Evolutionary conservation across 1,140 invertebrate genomes (phyloP).

Genomic region (Scaptodrosophila lebanonensis): DNA sequence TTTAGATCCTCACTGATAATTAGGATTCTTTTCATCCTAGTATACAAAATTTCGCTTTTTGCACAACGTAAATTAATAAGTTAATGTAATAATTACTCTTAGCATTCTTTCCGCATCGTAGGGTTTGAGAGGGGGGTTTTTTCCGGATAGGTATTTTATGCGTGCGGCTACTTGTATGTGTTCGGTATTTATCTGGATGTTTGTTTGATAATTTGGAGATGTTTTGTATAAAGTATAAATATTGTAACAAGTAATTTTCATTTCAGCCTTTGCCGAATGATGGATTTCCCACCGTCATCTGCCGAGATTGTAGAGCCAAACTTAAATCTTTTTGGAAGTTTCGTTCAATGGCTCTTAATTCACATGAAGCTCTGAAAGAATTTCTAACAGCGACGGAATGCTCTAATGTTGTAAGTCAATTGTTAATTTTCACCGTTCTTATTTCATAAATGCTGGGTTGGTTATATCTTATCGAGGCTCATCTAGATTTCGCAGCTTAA

Average conservation of each 20-base stretch:
- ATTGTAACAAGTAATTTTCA: background rate
- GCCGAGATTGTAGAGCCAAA: constrained; percentile 54
- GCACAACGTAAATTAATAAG: too few species aligned
- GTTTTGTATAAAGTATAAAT: background rate
- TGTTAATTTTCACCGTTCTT: constrained; percentile 1
- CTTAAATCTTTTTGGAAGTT: constrained; percentile 69
- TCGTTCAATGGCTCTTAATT: constrained; percentile 63
- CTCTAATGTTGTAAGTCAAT: constrained; percentile 43
- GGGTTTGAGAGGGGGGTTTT: too few species aligned
- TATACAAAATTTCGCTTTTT: too few species aligned
- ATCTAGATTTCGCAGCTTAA: too few species aligned
- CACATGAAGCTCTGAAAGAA: constrained; percentile 55
- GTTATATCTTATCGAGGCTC: background rate
- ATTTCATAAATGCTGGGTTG: background rate
- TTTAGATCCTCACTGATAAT: too few species aligned
- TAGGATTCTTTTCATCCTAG: too few species aligned
- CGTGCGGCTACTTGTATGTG: too few species aligned
- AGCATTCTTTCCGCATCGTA: too few species aligned
- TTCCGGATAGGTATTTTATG: too few species aligned
- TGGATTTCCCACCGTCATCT: constrained; percentile 66
- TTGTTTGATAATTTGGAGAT: constrained; percentile 6
- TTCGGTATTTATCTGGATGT: too few species aligned
- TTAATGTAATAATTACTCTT: too few species aligned
- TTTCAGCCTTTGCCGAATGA: constrained; percentile 63
- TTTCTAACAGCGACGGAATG: constrained; percentile 43